phyloP scores from a whole-genome alignment of 1,140 invertebrate species.

The Charaxes varanes region DNA sequence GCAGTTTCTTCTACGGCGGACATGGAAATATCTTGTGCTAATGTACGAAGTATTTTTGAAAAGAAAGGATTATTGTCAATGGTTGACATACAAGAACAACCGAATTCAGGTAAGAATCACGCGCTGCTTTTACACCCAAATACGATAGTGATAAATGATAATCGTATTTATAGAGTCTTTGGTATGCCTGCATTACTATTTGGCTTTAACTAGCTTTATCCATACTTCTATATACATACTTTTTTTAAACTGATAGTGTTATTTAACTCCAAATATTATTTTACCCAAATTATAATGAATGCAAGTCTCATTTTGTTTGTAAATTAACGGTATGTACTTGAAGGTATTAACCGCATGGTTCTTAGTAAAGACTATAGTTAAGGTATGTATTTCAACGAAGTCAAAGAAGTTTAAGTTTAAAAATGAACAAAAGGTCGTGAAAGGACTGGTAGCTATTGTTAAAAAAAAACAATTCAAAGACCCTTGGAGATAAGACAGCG shows the following conservation, averaged over 20 bases:
- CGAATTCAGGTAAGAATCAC: conserved; percentile 65
- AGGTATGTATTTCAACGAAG: too few relatives aligned
- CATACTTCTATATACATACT: too few relatives aligned
- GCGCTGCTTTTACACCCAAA: conserved; percentile 36
- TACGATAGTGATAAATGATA: conserved; percentile 46
- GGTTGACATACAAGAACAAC: conserved; percentile 52
- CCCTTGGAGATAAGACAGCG: conserved; percentile 25
- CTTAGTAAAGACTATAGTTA: too few relatives aligned
- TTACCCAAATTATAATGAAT: too few relatives aligned
- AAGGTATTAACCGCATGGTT: too few relatives aligned
- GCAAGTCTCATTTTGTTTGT: too few relatives aligned
- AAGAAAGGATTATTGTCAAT: conserved; percentile 58
- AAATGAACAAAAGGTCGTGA: conserved; percentile 6
- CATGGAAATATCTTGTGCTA: conserved; percentile 49
- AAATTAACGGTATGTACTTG: too few relatives aligned
- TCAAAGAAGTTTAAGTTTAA: too few relatives aligned
- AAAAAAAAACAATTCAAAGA: conserved; percentile 21
- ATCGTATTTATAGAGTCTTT: conserved; percentile 15
- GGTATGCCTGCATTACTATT: not conserved
- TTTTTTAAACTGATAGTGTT: too few relatives aligned
- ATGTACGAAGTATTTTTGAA: conserved; percentile 60
- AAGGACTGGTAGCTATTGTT: conserved; percentile 20
- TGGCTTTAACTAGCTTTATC: not conserved
- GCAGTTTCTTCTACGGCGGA: conserved; percentile 41
- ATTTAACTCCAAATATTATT: too few relatives aligned